phyloP scores from a whole-genome alignment of 2,888 invertebrate species.

The Chelonus formosanus region DNA sequence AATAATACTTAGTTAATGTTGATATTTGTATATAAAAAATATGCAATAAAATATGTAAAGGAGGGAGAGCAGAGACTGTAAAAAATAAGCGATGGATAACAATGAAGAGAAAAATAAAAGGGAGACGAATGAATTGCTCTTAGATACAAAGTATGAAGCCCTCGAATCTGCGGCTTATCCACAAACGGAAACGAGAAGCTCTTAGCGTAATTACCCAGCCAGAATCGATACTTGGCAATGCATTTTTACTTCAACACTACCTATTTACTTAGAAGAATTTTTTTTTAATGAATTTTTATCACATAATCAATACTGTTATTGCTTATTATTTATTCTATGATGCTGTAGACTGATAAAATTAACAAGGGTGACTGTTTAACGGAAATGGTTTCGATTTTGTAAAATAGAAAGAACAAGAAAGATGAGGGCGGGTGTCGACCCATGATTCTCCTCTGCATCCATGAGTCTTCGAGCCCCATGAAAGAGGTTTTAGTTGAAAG shows the following conservation, averaged over 20 bases:
- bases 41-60: not conserved
- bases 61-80: not conserved
- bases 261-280: not conserved
- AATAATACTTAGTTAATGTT: no score
- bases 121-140: conserved; percentile 20
- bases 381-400: not conserved
- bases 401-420: not conserved
- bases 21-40: no score
- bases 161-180: conserved; percentile 28
- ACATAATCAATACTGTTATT: not conserved
- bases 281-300: not conserved
- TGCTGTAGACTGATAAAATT: no score
- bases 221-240: conserved; percentile 41
- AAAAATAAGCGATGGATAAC: conserved; percentile 6
- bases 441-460: conserved; percentile 5
- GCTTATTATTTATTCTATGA: not conserved
- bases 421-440: conserved; percentile 6
- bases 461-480: conserved; percentile 18
- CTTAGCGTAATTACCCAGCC: conserved; percentile 42
- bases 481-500: not conserved
- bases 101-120: conserved; percentile 12
- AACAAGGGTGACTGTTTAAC: not conserved
- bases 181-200: conserved; percentile 39
- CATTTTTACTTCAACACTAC: conserved; percentile 16
- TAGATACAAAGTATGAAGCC: conserved; percentile 30